These are phyloP conservation scores for Chromis chromis DNA, from an alignment of 2,797 vertebrate species.

Conservation along the genomic window DNA sequence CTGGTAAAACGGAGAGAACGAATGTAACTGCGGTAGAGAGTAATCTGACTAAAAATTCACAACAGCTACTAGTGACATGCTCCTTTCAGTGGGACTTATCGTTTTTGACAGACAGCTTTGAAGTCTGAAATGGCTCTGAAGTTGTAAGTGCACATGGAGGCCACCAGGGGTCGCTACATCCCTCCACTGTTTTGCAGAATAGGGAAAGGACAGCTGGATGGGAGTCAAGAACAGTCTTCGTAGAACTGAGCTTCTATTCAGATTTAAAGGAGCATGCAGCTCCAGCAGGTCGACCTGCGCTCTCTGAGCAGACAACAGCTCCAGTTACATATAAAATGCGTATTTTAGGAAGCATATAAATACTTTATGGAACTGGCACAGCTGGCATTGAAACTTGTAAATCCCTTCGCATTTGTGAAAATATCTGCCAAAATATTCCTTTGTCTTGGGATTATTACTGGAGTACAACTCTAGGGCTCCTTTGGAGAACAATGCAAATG, in stretches of 20 bases:
- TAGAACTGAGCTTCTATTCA: slow-evolving; percentile 54
- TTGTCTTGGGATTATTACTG: slow-evolving; percentile 50
- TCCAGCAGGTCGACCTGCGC: slow-evolving; percentile 48
- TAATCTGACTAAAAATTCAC: slow-evolving; percentile 30
- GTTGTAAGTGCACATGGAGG: slow-evolving; percentile 5
- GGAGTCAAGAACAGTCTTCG: slow-evolving; percentile 59
- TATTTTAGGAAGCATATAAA: slow-evolving; percentile 74
- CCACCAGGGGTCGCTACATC: slow-evolving; percentile 82
- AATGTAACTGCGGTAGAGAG: slow-evolving; percentile 34
- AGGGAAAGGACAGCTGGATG: slow-evolving; percentile 62
- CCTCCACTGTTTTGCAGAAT: slow-evolving; percentile 48
- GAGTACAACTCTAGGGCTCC: slow-evolving; percentile 31
- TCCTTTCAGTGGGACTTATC: slow-evolving; percentile 32
- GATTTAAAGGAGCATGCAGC: slow-evolving; percentile 27
- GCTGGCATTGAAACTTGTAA: slow-evolving; percentile 69
- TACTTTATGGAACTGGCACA: slow-evolving; percentile 75
- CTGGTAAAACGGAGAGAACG: slow-evolving; percentile 46
- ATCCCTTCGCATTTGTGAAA: slow-evolving; percentile 66
- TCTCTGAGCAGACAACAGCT: slow-evolving; percentile 60
- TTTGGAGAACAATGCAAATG: slow-evolving; percentile 42
- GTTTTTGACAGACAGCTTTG: slow-evolving; percentile 16
- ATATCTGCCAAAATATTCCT: slow-evolving; percentile 69
- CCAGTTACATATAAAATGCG: slow-evolving; percentile 68
- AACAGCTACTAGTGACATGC: slow-evolving; percentile 18
- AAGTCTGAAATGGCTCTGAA: neutral